Percentiles rank a stretch among this genome's conserved stretches.
These are phyloP conservation scores for Bettongia penicillata DNA, from an alignment of 2,113 vertebrate genomes.

Conservation along the genomic window DNA sequence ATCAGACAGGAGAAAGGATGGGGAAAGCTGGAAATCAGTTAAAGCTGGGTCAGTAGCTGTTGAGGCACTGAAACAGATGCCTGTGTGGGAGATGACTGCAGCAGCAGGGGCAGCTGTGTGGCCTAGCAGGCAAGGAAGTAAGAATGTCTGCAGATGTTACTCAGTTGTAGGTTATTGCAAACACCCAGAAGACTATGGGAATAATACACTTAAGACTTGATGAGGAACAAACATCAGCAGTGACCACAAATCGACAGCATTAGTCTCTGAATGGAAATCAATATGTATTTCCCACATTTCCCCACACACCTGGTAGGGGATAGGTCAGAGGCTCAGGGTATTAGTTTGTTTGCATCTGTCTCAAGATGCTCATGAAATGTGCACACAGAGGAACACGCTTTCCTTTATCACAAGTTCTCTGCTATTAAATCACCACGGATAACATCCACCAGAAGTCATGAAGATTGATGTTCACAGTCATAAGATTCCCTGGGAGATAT, in stretches of 20 bases:
- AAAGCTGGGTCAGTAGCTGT: background rate
- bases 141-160: background rate
- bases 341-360: background rate
- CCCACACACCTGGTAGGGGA: background rate
- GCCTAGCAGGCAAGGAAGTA: background rate
- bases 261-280: background rate
- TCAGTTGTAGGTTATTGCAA: background rate
- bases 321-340: background rate
- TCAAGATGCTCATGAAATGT: background rate
- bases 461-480: background rate
- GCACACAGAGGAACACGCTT: background rate
- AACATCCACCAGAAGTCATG: background rate
- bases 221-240: background rate
- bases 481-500: background rate
- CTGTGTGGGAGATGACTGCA: background rate
- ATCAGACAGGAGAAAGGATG: background rate
- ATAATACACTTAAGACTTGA: background rate
- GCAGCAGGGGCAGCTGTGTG: background rate
- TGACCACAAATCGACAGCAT: background rate
- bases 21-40: constrained; percentile 13
- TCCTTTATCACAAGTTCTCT: background rate
- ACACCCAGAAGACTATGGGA: background rate
- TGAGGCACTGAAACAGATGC: background rate
- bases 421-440: background rate
- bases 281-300: background rate